Evolutionary conservation across 2,797 vertebrate species (phyloP).

Genomic region (Phrynocephalus forsythii): DNA sequence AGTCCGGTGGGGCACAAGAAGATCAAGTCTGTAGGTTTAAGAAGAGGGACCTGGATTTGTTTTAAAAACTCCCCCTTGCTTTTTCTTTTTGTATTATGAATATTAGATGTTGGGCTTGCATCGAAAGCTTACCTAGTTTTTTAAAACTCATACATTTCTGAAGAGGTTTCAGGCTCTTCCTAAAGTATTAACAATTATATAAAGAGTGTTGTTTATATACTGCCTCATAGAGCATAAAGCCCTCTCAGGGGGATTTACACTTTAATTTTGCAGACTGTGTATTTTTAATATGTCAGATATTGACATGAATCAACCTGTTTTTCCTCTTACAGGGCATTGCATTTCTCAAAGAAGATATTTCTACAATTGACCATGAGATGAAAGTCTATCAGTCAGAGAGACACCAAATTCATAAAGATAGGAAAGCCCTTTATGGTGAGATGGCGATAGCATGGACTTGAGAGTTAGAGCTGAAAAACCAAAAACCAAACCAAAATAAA

Average conservation of each 20-base stretch:
- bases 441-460: neutral
- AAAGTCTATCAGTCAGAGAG: slow-evolving; percentile 37
- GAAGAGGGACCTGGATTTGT: neutral
- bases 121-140: neutral
- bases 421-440: slow-evolving; percentile 51
- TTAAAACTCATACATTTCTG: neutral
- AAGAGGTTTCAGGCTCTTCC: neutral
- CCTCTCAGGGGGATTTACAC: no score
- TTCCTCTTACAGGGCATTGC: slow-evolving; percentile 38
- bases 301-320: neutral
- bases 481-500: no score
- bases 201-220: neutral
- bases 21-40: neutral
- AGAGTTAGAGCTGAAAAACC: no score
- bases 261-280: no score
- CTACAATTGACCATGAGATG: slow-evolving; percentile 43
- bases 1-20: neutral
- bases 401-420: slow-evolving; percentile 27
- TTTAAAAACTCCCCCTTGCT: no score
- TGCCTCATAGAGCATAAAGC: neutral
- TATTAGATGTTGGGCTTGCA: neutral
- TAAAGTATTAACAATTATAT: neutral
- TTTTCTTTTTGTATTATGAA: neutral
- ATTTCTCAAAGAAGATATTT: slow-evolving; percentile 57
- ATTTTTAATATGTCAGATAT: no score